phyloP scores from a whole-genome alignment of 2,113 vertebrate genomes.

The Sinosuthora webbiana region DNA sequence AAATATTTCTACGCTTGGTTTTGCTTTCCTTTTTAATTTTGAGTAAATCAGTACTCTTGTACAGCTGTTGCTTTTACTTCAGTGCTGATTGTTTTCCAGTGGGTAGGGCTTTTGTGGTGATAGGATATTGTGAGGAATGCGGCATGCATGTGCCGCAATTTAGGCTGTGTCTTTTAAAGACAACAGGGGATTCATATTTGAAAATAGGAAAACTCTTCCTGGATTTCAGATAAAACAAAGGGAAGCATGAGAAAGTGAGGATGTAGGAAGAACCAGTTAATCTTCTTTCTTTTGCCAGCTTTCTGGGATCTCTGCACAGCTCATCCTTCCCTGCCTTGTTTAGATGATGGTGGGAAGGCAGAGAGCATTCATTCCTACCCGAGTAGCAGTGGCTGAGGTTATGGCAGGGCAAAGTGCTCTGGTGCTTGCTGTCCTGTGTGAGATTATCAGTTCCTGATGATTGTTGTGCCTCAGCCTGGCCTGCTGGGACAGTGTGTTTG shows the following conservation, averaged over 20 bases:
- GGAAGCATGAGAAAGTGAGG: neutral
- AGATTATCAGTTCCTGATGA: neutral
- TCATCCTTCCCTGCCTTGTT: neutral
- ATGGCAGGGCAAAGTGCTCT: fast-evolving
- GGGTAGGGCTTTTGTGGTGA: neutral
- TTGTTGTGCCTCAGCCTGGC: neutral
- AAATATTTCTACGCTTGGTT: neutral
- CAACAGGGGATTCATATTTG: neutral
- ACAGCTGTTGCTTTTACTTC: neutral
- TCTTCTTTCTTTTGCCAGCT: neutral
- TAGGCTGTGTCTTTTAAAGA: neutral
- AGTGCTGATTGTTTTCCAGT: neutral
- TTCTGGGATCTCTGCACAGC: neutral
- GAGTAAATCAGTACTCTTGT: neutral
- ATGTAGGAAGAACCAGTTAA: neutral
- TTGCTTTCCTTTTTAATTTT: neutral
- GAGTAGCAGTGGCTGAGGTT: neutral
- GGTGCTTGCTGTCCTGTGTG: neutral
- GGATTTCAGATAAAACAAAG: neutral
- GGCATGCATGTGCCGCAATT: fast-evolving
- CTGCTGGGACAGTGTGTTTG: neutral
- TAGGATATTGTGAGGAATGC: neutral
- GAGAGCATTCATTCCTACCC: fast-evolving
- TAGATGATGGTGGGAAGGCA: neutral
- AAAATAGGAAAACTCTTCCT: neutral